Evolutionary conservation across 2,888 invertebrate genomes (phyloP).

Genomic region (Cheilosia soror): DNA sequence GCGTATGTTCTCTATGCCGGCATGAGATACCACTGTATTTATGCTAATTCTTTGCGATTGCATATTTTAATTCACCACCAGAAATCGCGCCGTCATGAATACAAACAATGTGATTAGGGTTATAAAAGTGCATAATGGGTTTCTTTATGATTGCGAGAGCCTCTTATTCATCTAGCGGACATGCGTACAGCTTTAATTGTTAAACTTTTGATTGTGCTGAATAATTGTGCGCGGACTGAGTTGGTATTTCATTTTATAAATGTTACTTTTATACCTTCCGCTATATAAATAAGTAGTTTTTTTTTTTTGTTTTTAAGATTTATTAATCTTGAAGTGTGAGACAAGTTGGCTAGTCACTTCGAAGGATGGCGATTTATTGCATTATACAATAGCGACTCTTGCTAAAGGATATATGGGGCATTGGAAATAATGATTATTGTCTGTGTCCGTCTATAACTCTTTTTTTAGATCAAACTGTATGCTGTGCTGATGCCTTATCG

Average conservation of each 20-base stretch:
- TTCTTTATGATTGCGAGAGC: slow-evolving; percentile 39
- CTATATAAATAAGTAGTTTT: slow-evolving; percentile 10
- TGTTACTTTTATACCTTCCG: slow-evolving; percentile 8
- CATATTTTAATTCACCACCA: slow-evolving; percentile 45
- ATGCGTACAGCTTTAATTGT: slow-evolving; percentile 18
- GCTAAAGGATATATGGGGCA: too few species aligned
- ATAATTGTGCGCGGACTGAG: slow-evolving; percentile 12
- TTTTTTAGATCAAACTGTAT: too few species aligned
- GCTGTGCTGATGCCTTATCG: too few species aligned
- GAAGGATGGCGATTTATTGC: too few species aligned
- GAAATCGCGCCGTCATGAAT: slow-evolving; percentile 47
- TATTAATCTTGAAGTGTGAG: too few species aligned
- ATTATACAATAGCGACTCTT: too few species aligned
- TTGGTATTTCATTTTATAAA: slow-evolving; percentile 29
- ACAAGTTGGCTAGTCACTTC: too few species aligned
- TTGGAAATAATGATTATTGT: too few species aligned
- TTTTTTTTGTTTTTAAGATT: neutral
- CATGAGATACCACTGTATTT: slow-evolving; percentile 25
- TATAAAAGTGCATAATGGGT: slow-evolving; percentile 56
- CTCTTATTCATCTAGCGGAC: slow-evolving; percentile 29
- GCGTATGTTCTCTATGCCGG: slow-evolving; percentile 33
- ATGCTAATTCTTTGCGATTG: slow-evolving; percentile 45
- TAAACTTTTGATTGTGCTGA: slow-evolving; percentile 34
- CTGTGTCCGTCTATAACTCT: too few species aligned
- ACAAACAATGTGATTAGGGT: slow-evolving; percentile 62